phyloP scores from a whole-genome alignment of 2,797 vertebrate genomes.

The Melanotaenia maccullochi region DNA sequence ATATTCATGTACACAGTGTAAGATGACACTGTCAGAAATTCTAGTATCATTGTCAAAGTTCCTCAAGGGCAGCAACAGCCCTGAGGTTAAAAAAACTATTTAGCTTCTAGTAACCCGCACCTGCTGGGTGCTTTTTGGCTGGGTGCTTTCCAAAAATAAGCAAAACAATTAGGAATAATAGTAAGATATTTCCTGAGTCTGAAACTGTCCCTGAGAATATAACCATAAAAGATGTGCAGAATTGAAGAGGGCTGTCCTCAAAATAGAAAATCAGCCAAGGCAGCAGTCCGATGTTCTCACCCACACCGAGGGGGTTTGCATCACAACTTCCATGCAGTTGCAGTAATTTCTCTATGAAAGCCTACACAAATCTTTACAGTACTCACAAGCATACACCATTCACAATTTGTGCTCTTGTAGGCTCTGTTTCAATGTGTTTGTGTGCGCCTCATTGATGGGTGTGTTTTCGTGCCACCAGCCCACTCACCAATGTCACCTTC shows the following conservation, averaged over 20 bases:
- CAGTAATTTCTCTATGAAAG: neutral
- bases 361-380: neutral
- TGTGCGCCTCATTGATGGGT: slow-evolving; percentile 28
- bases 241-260: neutral
- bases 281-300: slow-evolving; percentile 33
- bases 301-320: neutral
- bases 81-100: slow-evolving; percentile 4
- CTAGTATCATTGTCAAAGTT: slow-evolving; percentile 20
- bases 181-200: slow-evolving; percentile 3
- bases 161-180: neutral
- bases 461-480: slow-evolving; percentile 53
- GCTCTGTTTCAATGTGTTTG: slow-evolving; percentile 51
- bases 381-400: slow-evolving; percentile 34
- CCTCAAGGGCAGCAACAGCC: slow-evolving; percentile 4
- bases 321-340: slow-evolving; percentile 27
- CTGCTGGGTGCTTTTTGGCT: slow-evolving; percentile 4
- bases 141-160: neutral
- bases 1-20: neutral
- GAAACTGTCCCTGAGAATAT: neutral
- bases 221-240: neutral
- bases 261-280: slow-evolving; percentile 19
- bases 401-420: slow-evolving; percentile 8
- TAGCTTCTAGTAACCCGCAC: neutral
- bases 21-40: slow-evolving; percentile 10
- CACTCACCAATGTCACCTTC: slow-evolving; percentile 82